Evolutionary conservation across 2,113 vertebrate species (phyloP).

Genomic region (Marmota monax): DNA sequence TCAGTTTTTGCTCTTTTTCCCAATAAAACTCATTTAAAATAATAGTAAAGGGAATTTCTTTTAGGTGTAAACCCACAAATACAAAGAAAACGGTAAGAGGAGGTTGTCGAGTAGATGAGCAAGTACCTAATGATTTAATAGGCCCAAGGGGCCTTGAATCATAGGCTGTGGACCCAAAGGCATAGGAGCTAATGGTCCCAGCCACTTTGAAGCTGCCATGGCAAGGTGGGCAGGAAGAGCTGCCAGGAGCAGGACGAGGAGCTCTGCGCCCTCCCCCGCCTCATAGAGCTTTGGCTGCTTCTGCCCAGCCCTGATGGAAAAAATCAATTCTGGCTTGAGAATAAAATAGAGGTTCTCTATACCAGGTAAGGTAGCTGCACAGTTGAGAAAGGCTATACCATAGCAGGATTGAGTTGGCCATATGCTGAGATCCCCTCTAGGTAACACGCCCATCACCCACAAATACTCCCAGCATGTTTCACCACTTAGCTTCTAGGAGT

Average conservation of each 20-base stretch:
- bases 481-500: not conserved
- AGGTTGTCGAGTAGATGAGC: conserved; percentile 1
- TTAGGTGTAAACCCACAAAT: not conserved
- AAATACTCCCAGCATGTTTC: not conserved
- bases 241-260: not conserved
- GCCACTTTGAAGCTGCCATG: not conserved
- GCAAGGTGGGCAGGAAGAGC: not conserved
- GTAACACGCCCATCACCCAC: not conserved
- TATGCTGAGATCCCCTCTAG: not conserved
- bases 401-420: not conserved
- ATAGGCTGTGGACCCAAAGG: not conserved
- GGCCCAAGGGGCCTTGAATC: not conserved
- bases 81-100: conserved; percentile 6
- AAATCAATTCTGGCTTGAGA: not conserved
- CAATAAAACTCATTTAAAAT: conserved; percentile 28
- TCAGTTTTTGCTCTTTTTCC: not conserved
- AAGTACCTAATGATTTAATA: conserved; percentile 34
- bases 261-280: not conserved
- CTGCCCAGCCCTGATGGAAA: conserved; percentile 7
- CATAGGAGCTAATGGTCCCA: not conserved
- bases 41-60: conserved; percentile 24
- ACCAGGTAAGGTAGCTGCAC: not conserved
- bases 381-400: not conserved
- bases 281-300: not conserved
- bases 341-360: not conserved